phyloP scores from a whole-genome alignment of 2,888 invertebrate species.

The Nebria salina region DNA sequence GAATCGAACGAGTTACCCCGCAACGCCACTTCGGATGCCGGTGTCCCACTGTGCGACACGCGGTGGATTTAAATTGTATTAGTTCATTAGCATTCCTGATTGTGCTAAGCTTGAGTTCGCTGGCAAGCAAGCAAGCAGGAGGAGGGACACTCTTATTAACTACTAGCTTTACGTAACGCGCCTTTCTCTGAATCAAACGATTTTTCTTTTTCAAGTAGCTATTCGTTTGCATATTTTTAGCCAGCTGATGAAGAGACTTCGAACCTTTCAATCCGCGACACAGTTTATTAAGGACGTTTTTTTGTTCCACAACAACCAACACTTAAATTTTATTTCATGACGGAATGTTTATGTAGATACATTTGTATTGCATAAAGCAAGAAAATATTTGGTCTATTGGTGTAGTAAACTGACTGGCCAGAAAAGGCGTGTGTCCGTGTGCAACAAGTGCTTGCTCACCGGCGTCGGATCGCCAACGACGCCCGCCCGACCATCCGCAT shows the following conservation, averaged over 20 bases:
- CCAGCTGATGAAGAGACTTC: neutral
- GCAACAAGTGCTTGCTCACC: conserved; percentile 40
- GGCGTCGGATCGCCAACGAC: conserved; percentile 14
- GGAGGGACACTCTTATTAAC: neutral
- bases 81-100: conserved; percentile 44
- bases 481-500: neutral
- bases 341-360: too few relatives aligned
- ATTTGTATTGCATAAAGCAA: too few relatives aligned
- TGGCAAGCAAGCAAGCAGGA: neutral
- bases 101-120: conserved; percentile 21
- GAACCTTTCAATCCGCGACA: neutral
- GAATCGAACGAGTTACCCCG: conserved; percentile 5
- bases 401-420: conserved; percentile 37
- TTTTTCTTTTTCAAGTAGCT: neutral
- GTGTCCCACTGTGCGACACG: neutral
- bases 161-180: neutral
- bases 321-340: too few relatives aligned
- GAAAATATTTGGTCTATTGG: conserved; percentile 25
- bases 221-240: neutral
- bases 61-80: conserved; percentile 28
- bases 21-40: neutral
- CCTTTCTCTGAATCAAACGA: neutral
- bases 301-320: too few relatives aligned
- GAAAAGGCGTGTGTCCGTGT: conserved; percentile 35
- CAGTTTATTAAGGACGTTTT: neutral